Evolutionary conservation across 1,140 invertebrate genomes (phyloP), one percentile per base, ranked within the genome.

Genomic region (Drosophila rhopaloa): DNA sequence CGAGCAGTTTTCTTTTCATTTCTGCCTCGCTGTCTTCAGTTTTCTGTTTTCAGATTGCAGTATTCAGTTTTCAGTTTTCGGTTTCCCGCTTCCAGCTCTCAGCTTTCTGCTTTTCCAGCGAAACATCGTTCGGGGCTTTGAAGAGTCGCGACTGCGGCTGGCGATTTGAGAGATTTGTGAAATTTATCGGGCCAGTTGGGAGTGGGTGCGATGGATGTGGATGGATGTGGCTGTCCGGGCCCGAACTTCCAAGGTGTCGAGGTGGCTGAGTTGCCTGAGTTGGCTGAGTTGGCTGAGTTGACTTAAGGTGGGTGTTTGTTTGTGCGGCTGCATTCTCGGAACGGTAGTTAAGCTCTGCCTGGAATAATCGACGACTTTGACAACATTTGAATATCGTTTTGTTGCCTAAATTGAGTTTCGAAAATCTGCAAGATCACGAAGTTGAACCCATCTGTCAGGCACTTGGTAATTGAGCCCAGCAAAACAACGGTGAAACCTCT

Each of bases 151-250:
- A 70, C 76, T 77, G 60, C 60, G 66, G 63, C 72, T 71, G 46
- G 77, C 80, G 83, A 86, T 83, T 77, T 65, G 79, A 79, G 74
- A 86, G 83, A 86, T 86, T 86, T 86, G 83, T 79, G 83, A 88
- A 86, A 86, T 86, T 86, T 86, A 86, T 86, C 83, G 83, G 76
- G 79, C 82, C 76, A 85, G 83, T 88, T 73, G 76, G 76, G 79
- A 66, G 62, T 71, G 81, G 70, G 51, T 70, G 46, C 61, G 58
- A 54, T 43, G 59, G 48, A 35, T 54, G 47, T 32, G 29, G 29
- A 7, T 32, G 29, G 29, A 32, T 32, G 29, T 32, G 29, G 27
- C 13, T 8, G 27, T n/a, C 2, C 14, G 14, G 55, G 40, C 46
- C 43, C 35, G 40, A 41, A 24, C 32, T 37, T 35, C 57, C 47